These are phyloP conservation scores for Harpegnathos saltator DNA, from an alignment of 1,140 invertebrate genomes.

Conservation along the genomic window DNA sequence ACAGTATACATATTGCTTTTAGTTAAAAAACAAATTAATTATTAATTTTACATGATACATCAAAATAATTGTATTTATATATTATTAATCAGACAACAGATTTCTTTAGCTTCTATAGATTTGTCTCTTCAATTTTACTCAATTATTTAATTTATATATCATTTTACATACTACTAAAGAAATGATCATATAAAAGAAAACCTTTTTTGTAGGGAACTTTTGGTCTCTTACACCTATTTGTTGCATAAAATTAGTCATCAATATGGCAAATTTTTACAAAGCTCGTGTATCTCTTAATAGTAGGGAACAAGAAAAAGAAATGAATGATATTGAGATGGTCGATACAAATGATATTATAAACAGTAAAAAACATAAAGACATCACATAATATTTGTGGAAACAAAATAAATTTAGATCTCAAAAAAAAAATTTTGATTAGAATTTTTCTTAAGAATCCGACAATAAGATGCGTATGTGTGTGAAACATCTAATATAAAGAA, in stretches of 20 bases:
- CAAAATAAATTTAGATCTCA: constrained; percentile 38
- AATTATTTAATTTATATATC: constrained; percentile 17
- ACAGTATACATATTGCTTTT: neutral
- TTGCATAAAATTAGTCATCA: constrained; percentile 49
- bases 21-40: constrained; percentile 12
- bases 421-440: constrained; percentile 33
- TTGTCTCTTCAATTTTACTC: neutral
- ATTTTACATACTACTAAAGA: constrained; percentile 41
- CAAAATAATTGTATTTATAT: constrained; percentile 54
- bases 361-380: constrained; percentile 80
- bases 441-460: constrained; percentile 10
- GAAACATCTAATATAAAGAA: constrained; percentile 42
- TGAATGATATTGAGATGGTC: constrained; percentile 74
- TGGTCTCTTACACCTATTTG: constrained; percentile 4
- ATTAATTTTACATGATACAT: constrained; percentile 35
- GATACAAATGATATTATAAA: constrained; percentile 74
- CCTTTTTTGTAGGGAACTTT: neutral
- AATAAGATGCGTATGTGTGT: no score
- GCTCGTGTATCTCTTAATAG: constrained; percentile 69
- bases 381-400: constrained; percentile 62
- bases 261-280: constrained; percentile 44
- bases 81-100: neutral
- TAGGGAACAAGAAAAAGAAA: constrained; percentile 79
- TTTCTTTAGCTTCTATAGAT: constrained; percentile 13
- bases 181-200: no score